These are phyloP conservation scores for Cnemophilus loriae DNA, from an alignment of 2,113 vertebrate species.

Conservation along the genomic window DNA sequence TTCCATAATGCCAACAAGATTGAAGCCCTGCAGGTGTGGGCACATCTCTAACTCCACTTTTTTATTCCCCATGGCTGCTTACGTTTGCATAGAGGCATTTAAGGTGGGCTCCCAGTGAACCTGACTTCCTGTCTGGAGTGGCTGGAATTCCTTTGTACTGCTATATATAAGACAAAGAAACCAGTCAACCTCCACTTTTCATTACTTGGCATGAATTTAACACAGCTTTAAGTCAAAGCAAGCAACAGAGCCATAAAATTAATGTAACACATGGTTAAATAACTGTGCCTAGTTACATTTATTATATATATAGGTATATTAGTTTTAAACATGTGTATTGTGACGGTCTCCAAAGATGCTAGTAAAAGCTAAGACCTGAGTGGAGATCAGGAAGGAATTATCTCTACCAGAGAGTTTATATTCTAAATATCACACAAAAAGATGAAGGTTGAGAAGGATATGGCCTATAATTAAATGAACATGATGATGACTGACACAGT, in stretches of 20 bases:
- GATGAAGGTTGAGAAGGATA: background rate
- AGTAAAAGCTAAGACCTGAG: background rate
- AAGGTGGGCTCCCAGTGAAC: background rate
- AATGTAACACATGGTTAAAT: background rate
- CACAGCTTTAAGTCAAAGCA: background rate
- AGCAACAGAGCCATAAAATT: background rate
- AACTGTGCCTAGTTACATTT: background rate
- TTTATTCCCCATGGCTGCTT: background rate
- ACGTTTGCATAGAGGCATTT: background rate
- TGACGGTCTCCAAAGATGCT: background rate
- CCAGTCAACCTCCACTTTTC: background rate
- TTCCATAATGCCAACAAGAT: background rate
- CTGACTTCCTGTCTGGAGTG: background rate
- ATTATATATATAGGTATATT: background rate
- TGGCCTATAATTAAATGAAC: conserved; percentile 6
- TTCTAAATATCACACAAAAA: background rate
- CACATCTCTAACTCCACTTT: background rate
- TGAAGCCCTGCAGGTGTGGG: background rate
- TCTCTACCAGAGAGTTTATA: background rate
- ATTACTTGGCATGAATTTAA: background rate
- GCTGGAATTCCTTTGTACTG: background rate
- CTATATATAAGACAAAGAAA: background rate
- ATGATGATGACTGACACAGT: background rate
- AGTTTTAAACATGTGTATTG: background rate
- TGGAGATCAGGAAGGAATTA: background rate